A percentile compares a stretch with the other conserved stretches of the same genome.
Evolutionary conservation across 2,888 invertebrate species (phyloP).

Genomic region (Acrobasis suavella): DNA sequence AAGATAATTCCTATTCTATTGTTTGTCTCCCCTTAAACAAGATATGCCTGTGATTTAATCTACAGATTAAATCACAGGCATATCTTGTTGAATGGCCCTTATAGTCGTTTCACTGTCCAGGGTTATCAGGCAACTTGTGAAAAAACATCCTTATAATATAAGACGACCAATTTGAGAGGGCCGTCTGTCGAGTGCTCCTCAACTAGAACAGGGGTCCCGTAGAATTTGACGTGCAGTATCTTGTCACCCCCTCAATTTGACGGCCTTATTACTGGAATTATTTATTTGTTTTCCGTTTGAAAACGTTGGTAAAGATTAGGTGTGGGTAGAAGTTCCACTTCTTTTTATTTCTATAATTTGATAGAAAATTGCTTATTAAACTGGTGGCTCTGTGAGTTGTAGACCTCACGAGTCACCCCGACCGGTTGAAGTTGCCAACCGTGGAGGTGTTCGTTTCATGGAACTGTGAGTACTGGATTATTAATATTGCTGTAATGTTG

Average conservation of each 20-base stretch:
- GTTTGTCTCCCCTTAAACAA: background rate
- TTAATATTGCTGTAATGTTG: too few species aligned
- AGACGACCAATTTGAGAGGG: constrained; percentile 9
- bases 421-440: too few species aligned
- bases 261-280: constrained; percentile 51
- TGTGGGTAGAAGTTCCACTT: background rate
- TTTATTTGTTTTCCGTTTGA: constrained; percentile 52
- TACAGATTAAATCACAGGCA: background rate
- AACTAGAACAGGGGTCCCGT: constrained; percentile 4
- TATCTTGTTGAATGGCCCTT: constrained; percentile 8
- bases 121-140: constrained; percentile 15
- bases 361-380: too few species aligned
- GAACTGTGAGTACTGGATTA: too few species aligned
- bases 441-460: too few species aligned
- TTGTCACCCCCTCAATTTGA: constrained; percentile 49
- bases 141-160: constrained; percentile 16
- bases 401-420: too few species aligned
- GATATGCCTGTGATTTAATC: too few species aligned
- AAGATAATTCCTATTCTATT: background rate
- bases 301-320: constrained; percentile 26
- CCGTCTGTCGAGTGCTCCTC: background rate
- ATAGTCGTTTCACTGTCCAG: constrained; percentile 13
- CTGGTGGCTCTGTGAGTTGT: too few species aligned
- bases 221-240: constrained; percentile 19
- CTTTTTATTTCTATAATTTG: too few species aligned